Base-by-base conservation (phyloP, 2,888 invertebrate species). In the Tetheella fluctuosa region DNA sequence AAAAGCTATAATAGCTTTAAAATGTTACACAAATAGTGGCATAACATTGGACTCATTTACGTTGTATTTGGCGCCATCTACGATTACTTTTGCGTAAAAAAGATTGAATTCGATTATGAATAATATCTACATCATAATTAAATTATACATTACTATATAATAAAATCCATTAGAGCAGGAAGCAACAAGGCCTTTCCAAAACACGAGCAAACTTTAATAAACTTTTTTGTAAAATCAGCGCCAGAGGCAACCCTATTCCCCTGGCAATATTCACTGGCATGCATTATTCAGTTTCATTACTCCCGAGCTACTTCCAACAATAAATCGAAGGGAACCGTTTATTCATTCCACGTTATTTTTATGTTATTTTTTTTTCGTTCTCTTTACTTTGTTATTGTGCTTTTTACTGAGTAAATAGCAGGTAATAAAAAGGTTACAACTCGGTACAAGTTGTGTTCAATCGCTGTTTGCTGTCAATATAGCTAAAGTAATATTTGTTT, bases 221-320 rank as follows among this genome's bases (percentile, higher is more conserved):
- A 15, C n/a, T n/a, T 57, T 48, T 28, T 52, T 8, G 20, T 34
- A 37, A 13, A 52, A 34, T 34, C 20, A 6, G 34, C 15, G 23
- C 34, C 20, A n/a, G 63, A 63, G 70, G 54, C 82, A 86, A 37
- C 89, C 90, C 89, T 91, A 72, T 61, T 70, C 73, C 73, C 70
- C 77, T 76, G 76, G 82, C 85, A 84, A 87, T 91, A 88, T 90
- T 88, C 89, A 79, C 81, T 67, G 83, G 79, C 82, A 90, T 91
- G 88, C 90, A 91, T 91, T 91, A 91, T 91, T 91, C 91, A 91
- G 89, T 90, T 91, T 91, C 91, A 91, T 91, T 91, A 91, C 90
- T 89, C 83, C 79, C 80, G 61, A 80, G 86, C 89, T 79, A 88
- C 89, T 85, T 84, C 76, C 82, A 84, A 87, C 91, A 86, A 90